Conservation (phyloP, 2,888 invertebrate species). For the Terebella lapidaria region DNA sequence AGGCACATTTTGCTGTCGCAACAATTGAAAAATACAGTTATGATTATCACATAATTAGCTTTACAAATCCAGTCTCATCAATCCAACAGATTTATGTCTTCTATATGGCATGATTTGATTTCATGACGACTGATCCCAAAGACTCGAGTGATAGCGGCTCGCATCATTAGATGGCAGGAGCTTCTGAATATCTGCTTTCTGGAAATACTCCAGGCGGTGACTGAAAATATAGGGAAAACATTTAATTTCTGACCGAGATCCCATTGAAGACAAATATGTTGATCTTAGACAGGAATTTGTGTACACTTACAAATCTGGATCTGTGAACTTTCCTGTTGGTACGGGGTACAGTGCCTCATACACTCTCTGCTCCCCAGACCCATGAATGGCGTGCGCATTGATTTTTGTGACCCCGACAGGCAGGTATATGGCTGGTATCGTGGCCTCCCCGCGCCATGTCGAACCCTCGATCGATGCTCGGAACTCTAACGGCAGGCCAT, state of each 20-base stretch:
- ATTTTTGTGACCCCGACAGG: slow-evolving; percentile 55
- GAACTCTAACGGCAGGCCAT: slow-evolving; percentile 46
- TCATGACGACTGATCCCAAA: not conserved
- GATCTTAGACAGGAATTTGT: no score
- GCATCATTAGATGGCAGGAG: slow-evolving; percentile 14
- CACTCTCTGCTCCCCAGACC: slow-evolving; percentile 47
- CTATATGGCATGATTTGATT: not conserved
- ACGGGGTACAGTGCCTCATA: slow-evolving; percentile 57
- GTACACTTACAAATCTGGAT: slow-evolving; percentile 56
- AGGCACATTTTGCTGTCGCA: no score
- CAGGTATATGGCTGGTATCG: slow-evolving; percentile 55
- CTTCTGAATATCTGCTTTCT: slow-evolving; percentile 32
- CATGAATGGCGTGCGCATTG: slow-evolving; percentile 59
- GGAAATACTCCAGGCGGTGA: slow-evolving; percentile 55
- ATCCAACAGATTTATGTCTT: no score
- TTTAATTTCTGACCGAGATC: no score
- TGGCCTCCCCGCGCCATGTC: slow-evolving; percentile 53
- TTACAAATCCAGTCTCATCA: no score
- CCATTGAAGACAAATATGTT: no score
- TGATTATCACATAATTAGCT: no score
- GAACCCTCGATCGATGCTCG: slow-evolving; percentile 34
- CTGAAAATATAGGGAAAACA: slow-evolving; percentile 29
- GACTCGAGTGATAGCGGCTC: not conserved
- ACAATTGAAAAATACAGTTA: no score
- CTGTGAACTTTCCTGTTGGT: slow-evolving; percentile 41